phyloP scores from a whole-genome alignment of 2,888 invertebrate species.

The Eupithecia insigniata region DNA sequence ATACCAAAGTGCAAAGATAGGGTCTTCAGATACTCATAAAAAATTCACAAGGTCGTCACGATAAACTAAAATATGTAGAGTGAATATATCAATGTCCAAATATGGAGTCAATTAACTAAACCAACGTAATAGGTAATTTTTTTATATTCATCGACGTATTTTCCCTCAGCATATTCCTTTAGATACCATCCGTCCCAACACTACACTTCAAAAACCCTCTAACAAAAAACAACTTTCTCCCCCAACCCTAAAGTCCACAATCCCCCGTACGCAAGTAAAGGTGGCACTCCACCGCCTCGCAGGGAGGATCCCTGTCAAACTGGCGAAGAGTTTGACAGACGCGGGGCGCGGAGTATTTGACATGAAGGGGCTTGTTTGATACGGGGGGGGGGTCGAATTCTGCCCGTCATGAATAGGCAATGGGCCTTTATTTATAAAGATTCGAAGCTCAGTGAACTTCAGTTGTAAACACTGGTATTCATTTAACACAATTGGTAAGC shows the following conservation, averaged over 20 bases:
- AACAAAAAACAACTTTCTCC: conserved; percentile 48
- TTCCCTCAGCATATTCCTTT: neutral
- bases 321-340: conserved; percentile 85
- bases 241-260: conserved; percentile 45
- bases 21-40: too few species aligned
- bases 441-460: conserved; percentile 78
- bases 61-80: neutral
- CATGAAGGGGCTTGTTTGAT: conserved; percentile 85
- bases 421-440: conserved; percentile 84
- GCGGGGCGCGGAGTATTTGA: conserved; percentile 84
- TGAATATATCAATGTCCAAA: neutral
- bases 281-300: conserved; percentile 79
- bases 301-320: conserved; percentile 84
- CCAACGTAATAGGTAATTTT: too few species aligned
- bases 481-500: conserved; percentile 37
- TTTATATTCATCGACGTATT: neutral
- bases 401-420: conserved; percentile 85
- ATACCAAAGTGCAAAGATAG: neutral
- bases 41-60: too few species aligned
- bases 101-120: neutral
- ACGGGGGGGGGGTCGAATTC: conserved; percentile 72
- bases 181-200: conserved; percentile 9
- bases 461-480: conserved; percentile 71
- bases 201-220: conserved; percentile 12
- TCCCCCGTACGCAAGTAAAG: conserved; percentile 52